These are phyloP conservation scores for Leptinotarsa undecemlineata DNA, from an alignment of 1,140 invertebrate species.

Conservation along the genomic window DNA sequence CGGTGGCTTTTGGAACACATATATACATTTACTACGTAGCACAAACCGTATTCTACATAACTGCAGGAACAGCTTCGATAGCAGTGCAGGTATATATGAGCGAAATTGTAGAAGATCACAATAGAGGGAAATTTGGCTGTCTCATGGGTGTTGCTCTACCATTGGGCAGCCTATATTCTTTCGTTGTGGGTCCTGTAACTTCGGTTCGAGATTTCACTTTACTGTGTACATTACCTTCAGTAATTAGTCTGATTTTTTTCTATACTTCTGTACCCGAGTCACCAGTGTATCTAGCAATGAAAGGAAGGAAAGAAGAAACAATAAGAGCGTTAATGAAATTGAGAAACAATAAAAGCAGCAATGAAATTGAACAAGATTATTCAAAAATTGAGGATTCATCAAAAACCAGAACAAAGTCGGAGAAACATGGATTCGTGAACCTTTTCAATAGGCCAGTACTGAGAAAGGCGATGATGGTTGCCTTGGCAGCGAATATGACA, in stretches of 20 bases:
- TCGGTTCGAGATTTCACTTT: constrained; percentile 70
- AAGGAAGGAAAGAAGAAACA: constrained; percentile 65
- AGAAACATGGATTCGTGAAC: constrained; percentile 60
- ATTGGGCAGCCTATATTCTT: constrained; percentile 52
- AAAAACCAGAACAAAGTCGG: constrained; percentile 59
- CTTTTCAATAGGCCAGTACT: constrained; percentile 62
- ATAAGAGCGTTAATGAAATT: constrained; percentile 67
- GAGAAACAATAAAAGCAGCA: constrained; percentile 59
- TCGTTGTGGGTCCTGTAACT: constrained; percentile 61
- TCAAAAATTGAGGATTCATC: constrained; percentile 57
- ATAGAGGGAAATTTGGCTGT: constrained; percentile 57
- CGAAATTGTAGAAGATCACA: constrained; percentile 56
- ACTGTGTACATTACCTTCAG: constrained; percentile 63
- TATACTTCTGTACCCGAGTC: constrained; percentile 81
- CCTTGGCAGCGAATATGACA: constrained; percentile 70
- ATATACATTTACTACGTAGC: constrained; percentile 51
- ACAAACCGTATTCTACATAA: constrained; percentile 56
- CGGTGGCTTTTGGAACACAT: constrained; percentile 53
- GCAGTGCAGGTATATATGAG: constrained; percentile 59
- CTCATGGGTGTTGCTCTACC: constrained; percentile 63
- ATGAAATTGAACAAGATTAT: constrained; percentile 66
- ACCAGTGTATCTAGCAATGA: constrained; percentile 70
- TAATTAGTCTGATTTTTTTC: constrained; percentile 66
- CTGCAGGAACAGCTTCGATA: constrained; percentile 55
- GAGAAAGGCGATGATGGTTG: constrained; percentile 69